Evolutionary conservation across 2,888 invertebrate species (phyloP).

Genomic region (Pyrocoelia pectoralis): DNA sequence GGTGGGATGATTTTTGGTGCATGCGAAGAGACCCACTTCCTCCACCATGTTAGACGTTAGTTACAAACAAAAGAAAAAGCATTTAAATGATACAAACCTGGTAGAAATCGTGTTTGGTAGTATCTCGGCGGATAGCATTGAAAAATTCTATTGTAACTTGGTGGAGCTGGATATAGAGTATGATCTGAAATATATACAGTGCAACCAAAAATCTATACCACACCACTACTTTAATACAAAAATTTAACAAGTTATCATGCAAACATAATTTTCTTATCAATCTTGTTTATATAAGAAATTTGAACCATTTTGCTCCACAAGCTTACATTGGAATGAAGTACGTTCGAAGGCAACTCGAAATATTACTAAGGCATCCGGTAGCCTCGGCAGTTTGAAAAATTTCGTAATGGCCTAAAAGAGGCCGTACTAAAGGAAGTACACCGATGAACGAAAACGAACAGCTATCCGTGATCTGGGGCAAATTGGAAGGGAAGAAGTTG

Average conservation of each 20-base stretch:
- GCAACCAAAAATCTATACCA: conserved; percentile 32
- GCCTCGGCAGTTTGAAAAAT: too few species aligned
- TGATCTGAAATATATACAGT: conserved; percentile 65
- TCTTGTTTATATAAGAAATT: too few species aligned
- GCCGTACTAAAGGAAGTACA: too few species aligned
- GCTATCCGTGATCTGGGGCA: too few species aligned
- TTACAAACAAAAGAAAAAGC: background rate
- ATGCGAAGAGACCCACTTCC: background rate
- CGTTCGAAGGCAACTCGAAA: too few species aligned
- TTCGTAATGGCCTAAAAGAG: too few species aligned
- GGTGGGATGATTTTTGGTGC: conserved; percentile 4
- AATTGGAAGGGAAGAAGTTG: too few species aligned
- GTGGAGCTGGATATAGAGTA: conserved; percentile 66
- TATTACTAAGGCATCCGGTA: too few species aligned
- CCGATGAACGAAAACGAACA: too few species aligned
- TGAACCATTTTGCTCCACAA: too few species aligned
- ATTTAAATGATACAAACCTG: conserved; percentile 47
- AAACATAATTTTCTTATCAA: too few species aligned
- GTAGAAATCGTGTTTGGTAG: conserved; percentile 54
- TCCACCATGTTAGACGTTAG: background rate
- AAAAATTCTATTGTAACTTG: conserved; percentile 69
- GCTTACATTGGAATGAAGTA: too few species aligned
- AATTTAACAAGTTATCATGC: background rate
- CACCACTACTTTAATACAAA: conserved; percentile 6
- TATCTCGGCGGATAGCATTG: conserved; percentile 64